Conservation (phyloP, 64 coral and sea anemone species). For the Pocillopora damicornis region DNA sequence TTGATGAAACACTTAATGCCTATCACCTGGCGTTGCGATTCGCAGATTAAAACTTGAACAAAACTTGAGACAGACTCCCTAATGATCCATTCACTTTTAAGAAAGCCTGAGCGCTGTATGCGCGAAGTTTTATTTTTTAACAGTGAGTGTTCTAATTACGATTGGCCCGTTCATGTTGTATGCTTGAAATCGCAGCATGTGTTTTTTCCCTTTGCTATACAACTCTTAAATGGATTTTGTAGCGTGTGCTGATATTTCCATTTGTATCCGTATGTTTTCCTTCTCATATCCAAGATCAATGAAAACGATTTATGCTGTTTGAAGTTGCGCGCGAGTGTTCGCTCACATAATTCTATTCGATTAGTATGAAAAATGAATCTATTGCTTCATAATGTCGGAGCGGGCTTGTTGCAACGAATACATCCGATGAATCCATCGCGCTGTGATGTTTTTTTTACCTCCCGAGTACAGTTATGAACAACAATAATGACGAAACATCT, state of each 20-base stretch:
- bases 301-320: background rate
- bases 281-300: background rate
- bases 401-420: background rate
- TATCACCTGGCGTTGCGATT: constrained; percentile 16
- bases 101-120: background rate
- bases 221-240: background rate
- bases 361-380: background rate
- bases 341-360: background rate
- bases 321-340: background rate
- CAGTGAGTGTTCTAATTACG: constrained; percentile 10
- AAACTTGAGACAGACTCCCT: background rate
- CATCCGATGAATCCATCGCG: background rate
- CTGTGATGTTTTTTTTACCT: background rate
- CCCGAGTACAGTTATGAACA: background rate
- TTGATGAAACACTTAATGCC: constrained; percentile 1
- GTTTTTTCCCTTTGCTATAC: background rate
- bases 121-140: background rate
- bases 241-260: background rate
- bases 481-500: background rate
- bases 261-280: background rate
- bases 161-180: constrained; percentile 9
- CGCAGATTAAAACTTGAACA: constrained; percentile 3
- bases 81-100: background rate
- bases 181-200: background rate
- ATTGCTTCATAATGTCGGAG: background rate